Percentiles rank a stretch among this genome's conserved stretches.
phyloP scores from a whole-genome alignment of 2,797 vertebrate genomes.

The Apodemus agrarius region DNA sequence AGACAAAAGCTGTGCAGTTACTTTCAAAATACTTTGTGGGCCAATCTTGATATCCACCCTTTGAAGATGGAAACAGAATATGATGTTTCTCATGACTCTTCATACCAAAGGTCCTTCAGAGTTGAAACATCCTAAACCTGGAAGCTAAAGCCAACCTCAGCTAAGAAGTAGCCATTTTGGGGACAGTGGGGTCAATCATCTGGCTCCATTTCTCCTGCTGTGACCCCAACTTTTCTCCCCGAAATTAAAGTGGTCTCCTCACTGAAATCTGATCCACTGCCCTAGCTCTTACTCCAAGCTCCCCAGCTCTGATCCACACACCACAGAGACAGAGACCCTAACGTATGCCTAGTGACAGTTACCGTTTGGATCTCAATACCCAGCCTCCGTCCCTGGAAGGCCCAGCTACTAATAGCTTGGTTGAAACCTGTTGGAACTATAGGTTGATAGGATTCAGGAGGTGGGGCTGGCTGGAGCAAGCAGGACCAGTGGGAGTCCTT shows the following conservation, averaged over 20 bases:
- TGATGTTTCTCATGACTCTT: not conserved
- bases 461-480: not conserved
- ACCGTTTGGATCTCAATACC: not conserved
- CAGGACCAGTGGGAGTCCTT: not conserved
- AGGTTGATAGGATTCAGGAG: not conserved
- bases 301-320: not conserved
- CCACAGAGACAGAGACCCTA: not conserved
- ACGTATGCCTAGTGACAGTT: not conserved
- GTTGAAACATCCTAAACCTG: not conserved
- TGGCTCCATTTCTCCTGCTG: not conserved
- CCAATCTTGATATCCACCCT: not conserved
- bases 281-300: not conserved
- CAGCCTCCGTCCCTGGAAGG: not conserved
- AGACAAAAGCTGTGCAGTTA: not conserved
- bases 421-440: not conserved
- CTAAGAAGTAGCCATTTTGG: not conserved
- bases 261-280: not conserved
- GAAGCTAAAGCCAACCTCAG: not conserved
- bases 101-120: not conserved
- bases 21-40: not conserved
- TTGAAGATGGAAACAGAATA: slow-evolving; percentile 22
- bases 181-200: not conserved
- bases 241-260: not conserved
- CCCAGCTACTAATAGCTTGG: not conserved
- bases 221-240: not conserved